Evolutionary conservation across 2,888 invertebrate genomes (phyloP), one percentile per base, ranked within the genome.

Genomic region (Archaeoteleia sp.): DNA sequence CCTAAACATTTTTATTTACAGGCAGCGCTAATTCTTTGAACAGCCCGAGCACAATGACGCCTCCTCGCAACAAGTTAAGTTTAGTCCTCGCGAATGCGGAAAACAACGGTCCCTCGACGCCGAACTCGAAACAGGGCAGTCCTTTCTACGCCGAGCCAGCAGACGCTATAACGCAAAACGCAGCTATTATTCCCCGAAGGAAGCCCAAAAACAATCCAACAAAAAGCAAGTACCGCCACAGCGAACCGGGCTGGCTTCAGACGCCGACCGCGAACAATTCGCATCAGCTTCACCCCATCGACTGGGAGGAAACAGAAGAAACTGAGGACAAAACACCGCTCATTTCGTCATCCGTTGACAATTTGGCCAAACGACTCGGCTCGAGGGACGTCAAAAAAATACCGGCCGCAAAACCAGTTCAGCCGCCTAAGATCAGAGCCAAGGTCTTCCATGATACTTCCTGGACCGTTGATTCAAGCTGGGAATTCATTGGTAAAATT

Each of bases 101-200:
- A 63, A 83, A 71, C 70, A 85, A 80, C 61, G 84, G 82, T 54
- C 85, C 81, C 1, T 73, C 78, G 70, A 82, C 78, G 1, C 82
- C 85, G 0, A 82, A 85, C 46, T 82, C 83, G 29, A 93, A 93
- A 72, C 92, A 94, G 80, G 92, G 92, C 8, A 95, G 95, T 82
- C 95, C 95, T 0, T 95, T 95, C 80, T 95, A 95, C 81, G 94
- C 95, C 1, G 95, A 95, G 85, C 95, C 95, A 17, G 94, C 95
- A 7, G 95, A 95, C 86, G 91, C 95, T 15, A 87, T 95, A 54
- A 90, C 90, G 78, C 90, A 90, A 80, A 74, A 43, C 12, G 73
- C 70, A 9, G 67, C 69, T 15, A 78, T 78, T 1, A 74, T 83
- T 17, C 75, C 78, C 9, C 74, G 82, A 2, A 76, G 82, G 37